Base-by-base conservation (phyloP, 2,797 vertebrate species). In the Okamejei kenojei region DNA sequence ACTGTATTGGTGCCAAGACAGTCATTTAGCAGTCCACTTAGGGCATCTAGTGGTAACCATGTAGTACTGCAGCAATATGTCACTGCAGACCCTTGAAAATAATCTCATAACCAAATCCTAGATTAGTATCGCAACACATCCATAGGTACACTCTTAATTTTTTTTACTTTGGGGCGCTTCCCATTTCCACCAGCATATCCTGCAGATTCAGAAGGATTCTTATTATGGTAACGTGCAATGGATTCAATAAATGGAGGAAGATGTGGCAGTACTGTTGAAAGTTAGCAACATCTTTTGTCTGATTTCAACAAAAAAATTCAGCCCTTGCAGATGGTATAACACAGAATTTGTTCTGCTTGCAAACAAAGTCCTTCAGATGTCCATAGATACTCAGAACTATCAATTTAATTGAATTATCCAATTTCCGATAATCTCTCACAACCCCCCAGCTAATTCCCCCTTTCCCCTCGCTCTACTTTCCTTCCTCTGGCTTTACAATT, bases 21-120 rank as follows among this genome's bases (percentile, higher is more conserved):
- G 68, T 26, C 26, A 74, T 29, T 29, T 32, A 45, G 13, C 73
- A 54, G 71, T 74, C 73, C 71, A 29, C 90, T 54, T 73, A 74
- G 90, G 73, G 71, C 68, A 71, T 92, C 90, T 76, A 58, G 90
- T 92, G 90, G 90, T 45, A 3, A 76, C 11, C 29, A 63, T 76
- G 10, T 92, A 7, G 3, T 92, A 58, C 23, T 92, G 71, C 90
- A 92, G 23, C 38, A 91, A 73, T 29, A 65, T 88, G 58, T 17
- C n/a, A 54, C 32, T 7, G 2, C 71, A n/a, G 35, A 35, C 9
- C 63, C n/a, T 71, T 1, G n/a, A 26, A 92, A 76, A 35, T 15
- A 68, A 9, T 68, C n/a, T 21, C 63, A 35, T 19, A 68, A 3
- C 71, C 1, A 35, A 35, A 1, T 68, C 63, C 63, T 17, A 68